phyloP scores from a whole-genome alignment of 2,113 vertebrate genomes.

The human (Homo sapiens) region DNA sequence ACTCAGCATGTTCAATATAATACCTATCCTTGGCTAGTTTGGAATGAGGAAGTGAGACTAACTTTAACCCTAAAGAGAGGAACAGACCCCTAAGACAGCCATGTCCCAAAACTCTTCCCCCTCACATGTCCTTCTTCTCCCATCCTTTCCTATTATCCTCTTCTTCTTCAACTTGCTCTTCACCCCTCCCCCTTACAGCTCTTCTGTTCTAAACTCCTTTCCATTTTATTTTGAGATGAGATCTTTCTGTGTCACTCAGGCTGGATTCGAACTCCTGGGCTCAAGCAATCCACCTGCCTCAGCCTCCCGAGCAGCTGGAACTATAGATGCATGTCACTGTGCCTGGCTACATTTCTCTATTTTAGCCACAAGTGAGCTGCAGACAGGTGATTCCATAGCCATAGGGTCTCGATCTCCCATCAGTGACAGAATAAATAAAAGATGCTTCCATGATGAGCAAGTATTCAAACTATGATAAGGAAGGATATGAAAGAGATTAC shows the following conservation, averaged over 20 bases:
- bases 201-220: background rate
- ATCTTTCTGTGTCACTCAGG: background rate
- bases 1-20: background rate
- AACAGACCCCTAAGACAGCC: background rate
- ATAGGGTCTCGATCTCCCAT: background rate
- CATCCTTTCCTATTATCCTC: background rate
- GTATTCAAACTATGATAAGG: background rate
- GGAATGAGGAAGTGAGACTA: background rate
- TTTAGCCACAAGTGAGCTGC: background rate
- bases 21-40: background rate
- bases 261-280: background rate
- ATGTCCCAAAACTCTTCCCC: background rate
- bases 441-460: background rate
- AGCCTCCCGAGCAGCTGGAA: background rate
- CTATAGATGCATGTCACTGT: background rate
- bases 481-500: background rate
- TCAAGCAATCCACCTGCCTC: background rate
- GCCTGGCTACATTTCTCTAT: background rate
- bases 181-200: background rate
- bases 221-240: too few relatives aligned
- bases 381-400: background rate
- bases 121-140: background rate
- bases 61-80: background rate
- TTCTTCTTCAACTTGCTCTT: background rate
- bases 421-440: constrained; percentile 4